Evolutionary conservation across 2,797 vertebrate genomes (phyloP), one percentile per base, ranked within the genome.

Genomic region (Harpagifer antarcticus): DNA sequence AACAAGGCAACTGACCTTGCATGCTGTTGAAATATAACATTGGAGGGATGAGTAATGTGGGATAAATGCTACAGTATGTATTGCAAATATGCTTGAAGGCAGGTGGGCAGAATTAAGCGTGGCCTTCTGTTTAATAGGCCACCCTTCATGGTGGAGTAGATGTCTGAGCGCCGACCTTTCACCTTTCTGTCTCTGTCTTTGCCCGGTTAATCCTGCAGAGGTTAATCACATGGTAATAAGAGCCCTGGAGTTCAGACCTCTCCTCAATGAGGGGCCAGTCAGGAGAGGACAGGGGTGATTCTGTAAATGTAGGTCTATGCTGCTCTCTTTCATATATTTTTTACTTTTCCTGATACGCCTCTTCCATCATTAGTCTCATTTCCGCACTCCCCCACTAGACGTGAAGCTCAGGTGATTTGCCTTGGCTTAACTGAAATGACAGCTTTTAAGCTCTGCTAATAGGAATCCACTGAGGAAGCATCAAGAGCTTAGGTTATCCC

Each of bases 141-240:
- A 61, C 82, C 73, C 78, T 37, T 83, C 72, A 72, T 81, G 82
- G 85, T 74, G 70, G 50, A 81, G 79, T 68, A 80, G 67, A 83
- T 89, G 79, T 79, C 71, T 82, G 72, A 88, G 63, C 27, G 6
- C 42, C 53, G 65, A 83, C 82, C 88, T 87, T 74, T 84, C 62
- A 91, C 89, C 84, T 86, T 56, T 74, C 44, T 1, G 45, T 84
- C 87, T 88, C 87, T 84, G 58, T 75, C 72, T 5, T 78, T 78
- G 89, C 79, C 83, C 20, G 23, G 55, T 76, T 89, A 84, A 87
- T 87, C 83, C 76, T 57, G 78, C 70, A 78, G 86, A 86, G 90
- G 89, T 89, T 89, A 92, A 91, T 91, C 81, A 88, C 84, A 91
- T 90, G 89, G 76, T 88, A 92, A 90, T 90, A 77, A 64, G 81